Evolutionary conservation across 2,888 invertebrate species (phyloP).

Genomic region (Callimorpha dominula): DNA sequence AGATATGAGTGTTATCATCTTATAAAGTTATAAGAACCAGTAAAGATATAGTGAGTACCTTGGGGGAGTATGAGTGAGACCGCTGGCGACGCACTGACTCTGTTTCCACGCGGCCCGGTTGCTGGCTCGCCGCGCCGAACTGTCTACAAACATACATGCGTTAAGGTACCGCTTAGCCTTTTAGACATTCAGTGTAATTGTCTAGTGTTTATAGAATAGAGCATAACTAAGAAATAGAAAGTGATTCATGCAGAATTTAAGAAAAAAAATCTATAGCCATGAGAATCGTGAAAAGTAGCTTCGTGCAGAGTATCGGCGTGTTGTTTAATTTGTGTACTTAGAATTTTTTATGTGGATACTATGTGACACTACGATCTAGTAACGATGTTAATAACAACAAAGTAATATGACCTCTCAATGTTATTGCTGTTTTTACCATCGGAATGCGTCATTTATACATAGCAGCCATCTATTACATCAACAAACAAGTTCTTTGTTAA

Average conservation of each 20-base stretch:
- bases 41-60: constrained; percentile 60
- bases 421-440: constrained; percentile 18
- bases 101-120: constrained; percentile 94
- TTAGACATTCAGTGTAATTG: constrained; percentile 56
- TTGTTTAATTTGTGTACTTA: constrained; percentile 45
- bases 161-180: constrained; percentile 85
- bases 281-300: constrained; percentile 27
- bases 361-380: constrained; percentile 18
- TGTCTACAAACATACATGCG: constrained; percentile 94
- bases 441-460: neutral
- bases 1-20: neutral
- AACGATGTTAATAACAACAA: constrained; percentile 1
- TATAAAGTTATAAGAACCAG: neutral
- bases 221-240: constrained; percentile 34
- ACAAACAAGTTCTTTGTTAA: neutral
- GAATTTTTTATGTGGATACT: constrained; percentile 28
- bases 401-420: neutral
- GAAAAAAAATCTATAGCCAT: constrained; percentile 29
- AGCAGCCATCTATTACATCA: neutral
- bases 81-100: constrained; percentile 94
- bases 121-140: constrained; percentile 95
- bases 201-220: constrained; percentile 51
- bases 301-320: constrained; percentile 43
- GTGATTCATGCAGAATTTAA: constrained; percentile 33
- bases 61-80: constrained; percentile 85